These are phyloP conservation scores for Coryphaenoides rupestris DNA, from an alignment of 2,113 vertebrate genomes.

Conservation along the genomic window DNA sequence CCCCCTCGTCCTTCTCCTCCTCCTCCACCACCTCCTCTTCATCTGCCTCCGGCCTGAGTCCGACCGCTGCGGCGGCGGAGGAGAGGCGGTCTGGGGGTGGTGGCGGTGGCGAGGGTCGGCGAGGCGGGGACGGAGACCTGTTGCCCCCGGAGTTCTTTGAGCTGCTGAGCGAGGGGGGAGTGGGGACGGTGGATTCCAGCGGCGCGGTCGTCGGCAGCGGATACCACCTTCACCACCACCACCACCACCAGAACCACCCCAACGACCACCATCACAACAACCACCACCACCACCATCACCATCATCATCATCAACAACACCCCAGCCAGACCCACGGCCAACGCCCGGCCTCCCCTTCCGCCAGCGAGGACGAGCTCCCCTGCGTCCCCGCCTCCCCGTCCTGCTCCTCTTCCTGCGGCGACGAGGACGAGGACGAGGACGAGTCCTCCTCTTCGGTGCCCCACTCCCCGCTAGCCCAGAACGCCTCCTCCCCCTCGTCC, in stretches of 20 bases:
- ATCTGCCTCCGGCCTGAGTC: conserved; percentile 57
- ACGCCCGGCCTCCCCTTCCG: conserved; percentile 62
- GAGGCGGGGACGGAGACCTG: conserved; percentile 69
- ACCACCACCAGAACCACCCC: conserved; percentile 25
- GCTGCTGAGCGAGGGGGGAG: conserved; percentile 73
- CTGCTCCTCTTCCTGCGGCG: conserved; percentile 69
- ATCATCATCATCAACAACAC: conserved; percentile 54
- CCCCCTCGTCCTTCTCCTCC: conserved; percentile 37
- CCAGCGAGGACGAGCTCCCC: conserved; percentile 73
- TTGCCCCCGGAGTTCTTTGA: conserved; percentile 80
- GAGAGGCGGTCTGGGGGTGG: conserved; percentile 56
- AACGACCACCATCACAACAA: conserved; percentile 55
- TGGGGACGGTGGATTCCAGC: conserved; percentile 65
- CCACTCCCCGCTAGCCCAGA: conserved; percentile 70
- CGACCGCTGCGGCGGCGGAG: conserved; percentile 59
- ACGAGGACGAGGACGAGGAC: too few species aligned
- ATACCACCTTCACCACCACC: conserved; percentile 48
- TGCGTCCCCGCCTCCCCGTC: conserved; percentile 72
- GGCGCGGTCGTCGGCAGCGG: conserved; percentile 59
- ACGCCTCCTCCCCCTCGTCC: conserved; percentile 72
- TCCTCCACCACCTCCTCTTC: conserved; percentile 19
- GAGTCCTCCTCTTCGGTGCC: conserved; percentile 47
- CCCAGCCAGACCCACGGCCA: conserved; percentile 33
- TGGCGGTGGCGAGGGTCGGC: conserved; percentile 38
- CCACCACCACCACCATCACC: conserved; percentile 49